Evolutionary conservation across 2,113 vertebrate genomes (phyloP), one percentile per base, ranked within the genome.

Genomic region (Sialia sialis): DNA sequence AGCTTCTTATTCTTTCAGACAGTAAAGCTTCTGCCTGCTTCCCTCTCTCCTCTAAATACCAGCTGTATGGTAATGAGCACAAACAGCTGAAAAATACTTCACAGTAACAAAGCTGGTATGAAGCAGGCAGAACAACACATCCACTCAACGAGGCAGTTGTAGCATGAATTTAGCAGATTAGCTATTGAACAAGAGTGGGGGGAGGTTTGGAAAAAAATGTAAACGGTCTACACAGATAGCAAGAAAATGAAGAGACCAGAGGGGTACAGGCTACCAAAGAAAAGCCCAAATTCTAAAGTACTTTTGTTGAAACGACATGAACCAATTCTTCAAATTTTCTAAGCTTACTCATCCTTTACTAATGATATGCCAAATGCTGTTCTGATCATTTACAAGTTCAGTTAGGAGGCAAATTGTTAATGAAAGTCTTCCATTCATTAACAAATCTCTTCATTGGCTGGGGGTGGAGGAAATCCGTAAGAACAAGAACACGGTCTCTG

Each of bases 51-150:
- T 98, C 98, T 98, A 97, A 97, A 97, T 97, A 98, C 98, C 99
- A 99, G 99, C 99, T 99, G 99, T 99, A 99, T 99, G 99, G 97
- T 98, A 99, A 99, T 99, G 98, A 99, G 99, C 92, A 96, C 92
- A 97, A 98, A 98, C 97, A 98, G 98, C 98, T 98, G 98, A 98
- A 98, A 98, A 98, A 98, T 98, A 97, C 98, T 97, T 98, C 98
- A 98, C 89, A 97, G 97, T 98, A 98, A 98, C 98, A 98, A 98
- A 98, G 98, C 98, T 97, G 98, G 98, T 98, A 97, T 97, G 98
- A 98, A 98, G 98, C 90, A 84, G 78, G 91, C 95, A 97, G 98
- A 98, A 98, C 98, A 99, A 98, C 98, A 97, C 98, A 97, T 97
- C 97, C 98, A 98, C 98, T 98, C 98, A 98, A 96, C 96, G 97